Evolutionary conservation across 2,797 vertebrate genomes (phyloP), one percentile per base, ranked within the genome.

Genomic region (Eulemur mongoz): DNA sequence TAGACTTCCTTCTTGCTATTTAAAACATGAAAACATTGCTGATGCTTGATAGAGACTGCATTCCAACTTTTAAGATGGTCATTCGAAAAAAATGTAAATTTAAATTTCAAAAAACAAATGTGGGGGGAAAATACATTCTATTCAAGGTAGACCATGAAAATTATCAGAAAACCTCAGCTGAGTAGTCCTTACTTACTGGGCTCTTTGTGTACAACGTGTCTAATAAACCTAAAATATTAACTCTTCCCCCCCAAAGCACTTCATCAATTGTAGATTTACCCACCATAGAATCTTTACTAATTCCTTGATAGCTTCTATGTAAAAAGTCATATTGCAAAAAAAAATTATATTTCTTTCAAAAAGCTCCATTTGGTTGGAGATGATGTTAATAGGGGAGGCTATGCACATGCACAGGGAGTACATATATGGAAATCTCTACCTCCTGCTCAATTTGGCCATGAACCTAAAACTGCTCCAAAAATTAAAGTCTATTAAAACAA

Each of bases 391-490:
- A 88, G 70, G 10, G 45, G 17, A 93, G 12, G 20, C 35, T 57
- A 59, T 30, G 2, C 15, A 65, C 15, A 5, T 72, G 57, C 17
- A 23, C 40, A 50, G 17, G 22, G 15, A 22, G 27, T 63, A 70
- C 30, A 91, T 12, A 73, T 20, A 25, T 15, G 23, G 54, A 88
- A 82, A 83, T 88, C 45, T 72, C 52, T 84, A 72, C 11, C 27
- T 84, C 88, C 72, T 11, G 25, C 17, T 88, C 12, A 89, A 61
- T 84, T 81, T 78, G 81, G 40, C n/a, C 69, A 30, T 50, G 27
- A 79, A 92, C 38, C 75, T 89, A 72, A 94, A 83, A 83, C 22
- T 83, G 7, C 57, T 91, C 25, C 82, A 63, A 78, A 92, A 91
- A 82, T n/a, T 57, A 57, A 57, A 57, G 54, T 57, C 54, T 57